These are phyloP conservation scores for Euborellia annulipes DNA, from an alignment of 1,140 invertebrate genomes.

Conservation along the genomic window DNA sequence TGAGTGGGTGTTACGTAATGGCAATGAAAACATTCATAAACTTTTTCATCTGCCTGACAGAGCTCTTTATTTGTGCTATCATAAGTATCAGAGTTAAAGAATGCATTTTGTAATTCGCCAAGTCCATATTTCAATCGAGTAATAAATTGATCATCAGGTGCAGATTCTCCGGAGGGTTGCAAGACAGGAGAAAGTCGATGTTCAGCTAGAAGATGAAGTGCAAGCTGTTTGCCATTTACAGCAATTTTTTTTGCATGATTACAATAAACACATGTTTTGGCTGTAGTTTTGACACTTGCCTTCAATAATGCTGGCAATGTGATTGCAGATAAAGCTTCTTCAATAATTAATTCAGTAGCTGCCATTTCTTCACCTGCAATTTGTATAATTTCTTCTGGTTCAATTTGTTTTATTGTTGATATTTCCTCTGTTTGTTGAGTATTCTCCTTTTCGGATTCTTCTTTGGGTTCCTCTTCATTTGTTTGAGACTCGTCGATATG, in stretches of 20 bases:
- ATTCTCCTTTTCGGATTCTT: constrained; percentile 5
- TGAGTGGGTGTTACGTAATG: constrained; percentile 53
- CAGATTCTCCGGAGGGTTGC: constrained; percentile 20
- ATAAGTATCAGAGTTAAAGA: constrained; percentile 53
- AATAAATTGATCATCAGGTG: background rate
- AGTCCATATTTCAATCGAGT: background rate
- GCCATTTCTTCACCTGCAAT: constrained; percentile 44
- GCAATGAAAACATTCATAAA: constrained; percentile 72
- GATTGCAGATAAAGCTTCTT: constrained; percentile 53
- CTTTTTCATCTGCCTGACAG: constrained; percentile 31
- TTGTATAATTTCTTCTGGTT: constrained; percentile 21
- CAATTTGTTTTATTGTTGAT: background rate
- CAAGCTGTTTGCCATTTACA: constrained; percentile 61
- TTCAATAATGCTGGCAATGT: constrained; percentile 50
- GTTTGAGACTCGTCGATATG: constrained; percentile 7
- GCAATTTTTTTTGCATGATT: constrained; percentile 67
- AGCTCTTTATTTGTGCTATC: constrained; percentile 39
- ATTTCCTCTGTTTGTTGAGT: constrained; percentile 3
- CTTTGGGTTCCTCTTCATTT: constrained; percentile 5
- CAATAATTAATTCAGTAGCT: constrained; percentile 51
- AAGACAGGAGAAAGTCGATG: constrained; percentile 57
- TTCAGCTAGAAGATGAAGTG: constrained; percentile 55
- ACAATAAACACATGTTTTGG: constrained; percentile 58
- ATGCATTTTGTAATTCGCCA: constrained; percentile 37
- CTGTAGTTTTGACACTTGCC: constrained; percentile 49